phyloP scores from a whole-genome alignment of 2,797 vertebrate genomes.

The Cephalopachus bancanus region DNA sequence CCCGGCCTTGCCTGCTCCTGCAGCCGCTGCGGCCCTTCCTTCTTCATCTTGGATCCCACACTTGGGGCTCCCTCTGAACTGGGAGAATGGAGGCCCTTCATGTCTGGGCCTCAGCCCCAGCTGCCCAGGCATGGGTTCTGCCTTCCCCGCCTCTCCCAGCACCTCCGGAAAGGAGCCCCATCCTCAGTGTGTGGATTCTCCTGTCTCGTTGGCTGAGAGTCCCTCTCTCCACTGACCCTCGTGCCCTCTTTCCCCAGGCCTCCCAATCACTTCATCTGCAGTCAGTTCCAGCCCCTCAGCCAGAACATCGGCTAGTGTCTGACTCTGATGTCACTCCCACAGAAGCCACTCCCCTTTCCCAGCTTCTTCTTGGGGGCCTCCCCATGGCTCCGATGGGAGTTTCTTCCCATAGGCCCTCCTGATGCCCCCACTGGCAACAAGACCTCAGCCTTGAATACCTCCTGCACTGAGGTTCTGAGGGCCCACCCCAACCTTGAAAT shows the following conservation, averaged over 20 bases:
- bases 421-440: background rate
- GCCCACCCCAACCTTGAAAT: background rate
- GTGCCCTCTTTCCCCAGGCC: background rate
- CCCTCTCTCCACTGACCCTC: too few species aligned
- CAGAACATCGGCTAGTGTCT: background rate
- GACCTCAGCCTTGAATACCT: background rate
- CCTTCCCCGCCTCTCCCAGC: too few species aligned
- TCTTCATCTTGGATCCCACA: background rate
- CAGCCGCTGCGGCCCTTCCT: background rate
- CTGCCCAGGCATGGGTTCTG: background rate
- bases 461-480: background rate
- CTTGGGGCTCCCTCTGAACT: fast-evolving
- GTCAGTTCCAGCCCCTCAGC: too few species aligned
- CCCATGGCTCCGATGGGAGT: background rate
- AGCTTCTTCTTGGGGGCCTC: background rate
- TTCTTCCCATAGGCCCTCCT: background rate
- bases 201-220: background rate
- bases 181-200: background rate
- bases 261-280: background rate
- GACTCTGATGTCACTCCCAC: background rate
- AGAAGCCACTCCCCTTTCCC: too few species aligned
- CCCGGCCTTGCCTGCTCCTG: background rate
- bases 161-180: background rate
- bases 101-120: too few species aligned
- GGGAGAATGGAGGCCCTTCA: too few species aligned